Conservation (phyloP, 2,797 vertebrate species). For the Anisognathus igniventris region DNA sequence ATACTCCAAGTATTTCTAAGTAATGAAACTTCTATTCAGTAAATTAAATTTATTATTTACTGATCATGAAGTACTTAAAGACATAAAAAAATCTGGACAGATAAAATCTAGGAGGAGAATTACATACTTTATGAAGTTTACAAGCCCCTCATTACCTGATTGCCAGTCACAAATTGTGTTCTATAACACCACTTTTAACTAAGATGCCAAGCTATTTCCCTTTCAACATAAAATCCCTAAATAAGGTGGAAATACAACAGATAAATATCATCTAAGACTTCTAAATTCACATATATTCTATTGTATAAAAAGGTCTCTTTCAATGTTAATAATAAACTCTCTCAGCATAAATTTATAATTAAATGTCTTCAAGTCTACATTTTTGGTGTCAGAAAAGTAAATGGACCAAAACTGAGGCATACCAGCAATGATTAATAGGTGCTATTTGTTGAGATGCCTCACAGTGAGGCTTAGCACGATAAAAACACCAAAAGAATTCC, state of each 20-base stretch:
- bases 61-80: constrained; percentile 71
- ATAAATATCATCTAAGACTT: neutral
- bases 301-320: neutral
- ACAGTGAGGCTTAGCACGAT: neutral
- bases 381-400: constrained; percentile 33
- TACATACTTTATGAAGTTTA: constrained; percentile 37
- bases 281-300: neutral
- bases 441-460: neutral
- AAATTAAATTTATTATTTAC: constrained; percentile 81
- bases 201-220: neutral
- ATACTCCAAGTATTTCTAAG: constrained; percentile 77
- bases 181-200: neutral
- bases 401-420: constrained; percentile 42
- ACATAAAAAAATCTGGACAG: constrained; percentile 47
- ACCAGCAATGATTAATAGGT: constrained; percentile 22
- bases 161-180: neutral
- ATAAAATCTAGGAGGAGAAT: constrained; percentile 54
- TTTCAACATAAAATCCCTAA: constrained; percentile 20
- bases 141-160: constrained; percentile 47
- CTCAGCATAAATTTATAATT: constrained; percentile 36
- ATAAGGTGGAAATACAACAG: neutral
- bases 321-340: constrained; percentile 26
- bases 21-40: constrained; percentile 73
- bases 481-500: neutral
- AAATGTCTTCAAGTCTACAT: constrained; percentile 38